Evolutionary conservation across 2,113 vertebrate genomes (phyloP), one percentile per base, ranked within the genome.

Genomic region (Gnathonemus echidnorhynchus): DNA sequence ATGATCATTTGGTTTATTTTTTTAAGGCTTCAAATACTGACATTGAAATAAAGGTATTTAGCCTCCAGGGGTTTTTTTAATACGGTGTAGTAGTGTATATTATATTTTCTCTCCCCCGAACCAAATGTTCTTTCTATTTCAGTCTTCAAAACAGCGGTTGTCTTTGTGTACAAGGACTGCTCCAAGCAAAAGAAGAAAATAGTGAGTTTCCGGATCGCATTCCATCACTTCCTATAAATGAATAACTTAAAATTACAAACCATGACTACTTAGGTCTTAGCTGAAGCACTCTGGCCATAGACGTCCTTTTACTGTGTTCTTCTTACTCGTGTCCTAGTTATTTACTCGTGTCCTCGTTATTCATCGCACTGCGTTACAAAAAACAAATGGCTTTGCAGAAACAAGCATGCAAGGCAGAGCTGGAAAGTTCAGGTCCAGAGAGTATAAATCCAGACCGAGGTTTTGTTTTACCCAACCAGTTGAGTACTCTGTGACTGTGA

Each of bases 61-160:
- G 87, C 70, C 48, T 90, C 11, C 91, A 86, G 58, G 56, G 86
- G 39, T 3, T 45, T 48, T 15, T 90, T 89, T 3, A 89, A 88
- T 53, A 2, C 5, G 91, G 91, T 89, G 90, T 46, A 42, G 48
- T 86, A 48, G 70, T 39, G 74, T 42, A 19, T 42, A 17, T 42
- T 42, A 80, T 13, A 39, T n/a, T 86, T 88, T 74, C 31, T 50
- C 6, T 45, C 50, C 35, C 62, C 80, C 62, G 24, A 86, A 89
- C 46, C 89, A 91, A 91, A 93, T 94, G 87, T 39, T 1, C 89
- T 62, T 89, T 62, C 91, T 10, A 31, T 83, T 92, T 39, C 90
- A 99, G 98, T 99, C 90, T 99, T 99, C 95, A 99, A 97, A 96
- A 98, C 98, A 7, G 98, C 98, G 0, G 97, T 99, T 90, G 98